Percentiles rank a stretch among this genome's conserved stretches.
Conservation (phyloP, 2,888 invertebrate species). For the Pollenia amentaria region DNA sequence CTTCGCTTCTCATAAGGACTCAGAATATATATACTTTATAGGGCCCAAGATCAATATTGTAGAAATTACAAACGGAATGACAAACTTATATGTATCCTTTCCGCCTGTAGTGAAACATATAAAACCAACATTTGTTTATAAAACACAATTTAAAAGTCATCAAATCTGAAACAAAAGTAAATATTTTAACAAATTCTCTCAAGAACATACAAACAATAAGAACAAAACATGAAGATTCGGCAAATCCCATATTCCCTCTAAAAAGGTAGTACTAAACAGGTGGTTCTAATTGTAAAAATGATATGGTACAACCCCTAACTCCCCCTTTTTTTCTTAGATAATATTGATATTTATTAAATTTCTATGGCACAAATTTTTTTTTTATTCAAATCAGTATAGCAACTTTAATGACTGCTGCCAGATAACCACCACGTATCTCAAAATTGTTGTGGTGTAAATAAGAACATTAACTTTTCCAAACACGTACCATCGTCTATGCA, state of each 20-base stretch:
- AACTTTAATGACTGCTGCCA: neutral
- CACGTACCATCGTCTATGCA: constrained; percentile 76
- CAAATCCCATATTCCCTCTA: neutral
- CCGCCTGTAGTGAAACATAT: too few relatives aligned
- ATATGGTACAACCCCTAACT: neutral
- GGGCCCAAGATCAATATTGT: too few relatives aligned
- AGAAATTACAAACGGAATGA: too few relatives aligned
- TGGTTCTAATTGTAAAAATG: too few relatives aligned
- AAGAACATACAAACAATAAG: neutral
- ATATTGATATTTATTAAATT: constrained; percentile 1
- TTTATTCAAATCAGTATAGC: neutral
- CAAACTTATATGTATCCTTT: too few relatives aligned
- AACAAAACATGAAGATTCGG: neutral
- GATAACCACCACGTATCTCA: neutral
- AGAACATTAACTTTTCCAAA: constrained; percentile 74
- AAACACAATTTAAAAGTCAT: neutral
- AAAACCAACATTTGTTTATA: too few relatives aligned
- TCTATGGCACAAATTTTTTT: neutral
- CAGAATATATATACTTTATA: too few relatives aligned
- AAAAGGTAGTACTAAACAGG: neutral
- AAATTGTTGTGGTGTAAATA: neutral
- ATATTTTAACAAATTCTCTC: neutral
- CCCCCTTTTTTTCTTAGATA: neutral
- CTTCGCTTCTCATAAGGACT: too few relatives aligned
- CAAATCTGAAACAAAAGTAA: neutral